Conservation (phyloP, 2,888 invertebrate genomes). For the Orchesella flavescens region DNA sequence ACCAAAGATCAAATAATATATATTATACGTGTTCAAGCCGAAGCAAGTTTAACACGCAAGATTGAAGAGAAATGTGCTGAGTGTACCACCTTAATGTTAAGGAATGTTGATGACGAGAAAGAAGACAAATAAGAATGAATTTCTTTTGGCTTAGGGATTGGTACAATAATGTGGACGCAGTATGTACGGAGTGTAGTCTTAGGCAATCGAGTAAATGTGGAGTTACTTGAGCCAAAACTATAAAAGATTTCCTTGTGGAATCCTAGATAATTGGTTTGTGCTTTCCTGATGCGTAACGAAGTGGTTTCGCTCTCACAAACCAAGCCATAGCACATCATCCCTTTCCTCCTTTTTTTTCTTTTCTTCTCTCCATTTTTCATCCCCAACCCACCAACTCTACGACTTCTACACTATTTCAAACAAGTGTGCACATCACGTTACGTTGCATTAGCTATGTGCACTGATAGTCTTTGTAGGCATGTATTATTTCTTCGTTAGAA, state of each 20-base stretch:
- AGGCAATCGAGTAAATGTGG: slow-evolving; percentile 5
- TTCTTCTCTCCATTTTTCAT: slow-evolving; percentile 27
- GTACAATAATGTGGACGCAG: no score
- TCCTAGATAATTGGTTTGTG: slow-evolving; percentile 72
- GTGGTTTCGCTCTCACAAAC: slow-evolving; percentile 62
- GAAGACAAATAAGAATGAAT: no score
- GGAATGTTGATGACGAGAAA: no score
- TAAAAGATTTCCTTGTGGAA: slow-evolving; percentile 72
- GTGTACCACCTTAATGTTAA: no score
- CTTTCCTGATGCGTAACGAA: slow-evolving; percentile 72
- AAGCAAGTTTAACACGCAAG: no score
- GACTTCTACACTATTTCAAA: background rate
- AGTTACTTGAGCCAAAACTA: slow-evolving; percentile 59
- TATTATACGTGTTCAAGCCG: no score
- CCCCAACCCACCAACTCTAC: background rate
- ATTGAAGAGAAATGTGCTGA: no score
- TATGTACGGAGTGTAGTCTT: background rate
- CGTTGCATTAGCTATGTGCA: background rate
- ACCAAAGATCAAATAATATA: no score
- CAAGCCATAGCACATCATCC: slow-evolving; percentile 19
- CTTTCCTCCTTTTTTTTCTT: slow-evolving; percentile 24
- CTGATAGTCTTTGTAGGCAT: background rate
- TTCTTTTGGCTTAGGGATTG: no score
- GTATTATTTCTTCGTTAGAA: slow-evolving; percentile 6
- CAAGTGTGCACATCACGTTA: background rate